These are phyloP conservation scores for Amphiura filiformis DNA, from an alignment of 35 echinoderm and acorn worm species.

Conservation along the genomic window DNA sequence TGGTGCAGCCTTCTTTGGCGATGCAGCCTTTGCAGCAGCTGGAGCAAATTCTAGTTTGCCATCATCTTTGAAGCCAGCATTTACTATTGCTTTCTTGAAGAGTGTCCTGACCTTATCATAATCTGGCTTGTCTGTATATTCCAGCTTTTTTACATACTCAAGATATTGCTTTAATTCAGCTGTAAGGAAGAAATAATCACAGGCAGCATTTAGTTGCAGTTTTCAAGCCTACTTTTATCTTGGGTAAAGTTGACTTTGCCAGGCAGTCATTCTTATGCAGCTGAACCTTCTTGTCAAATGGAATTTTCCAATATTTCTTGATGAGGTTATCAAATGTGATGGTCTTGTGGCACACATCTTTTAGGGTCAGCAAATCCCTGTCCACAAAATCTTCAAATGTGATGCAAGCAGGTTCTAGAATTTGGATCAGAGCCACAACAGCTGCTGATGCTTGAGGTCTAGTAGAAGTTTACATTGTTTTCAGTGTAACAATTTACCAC, in stretches of 20 bases:
- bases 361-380: no score
- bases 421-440: no score
- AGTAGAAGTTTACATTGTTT: no score
- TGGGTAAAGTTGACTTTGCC: neutral
- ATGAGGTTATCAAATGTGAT: no score
- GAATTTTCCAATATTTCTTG: no score
- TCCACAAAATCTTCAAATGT: no score
- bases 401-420: no score
- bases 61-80: conserved; percentile 57
- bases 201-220: neutral
- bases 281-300: no score
- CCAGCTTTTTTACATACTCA: conserved; percentile 64
- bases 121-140: conserved; percentile 67
- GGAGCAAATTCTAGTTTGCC: conserved; percentile 55
- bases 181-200: conserved; percentile 42
- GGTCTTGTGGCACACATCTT: no score
- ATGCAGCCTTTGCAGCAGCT: neutral
- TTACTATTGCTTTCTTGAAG: conserved; percentile 53
- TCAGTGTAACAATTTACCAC: no score
- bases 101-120: conserved; percentile 56
- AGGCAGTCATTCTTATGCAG: neutral
- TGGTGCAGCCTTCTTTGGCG: neutral
- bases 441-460: no score
- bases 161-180: conserved; percentile 75
- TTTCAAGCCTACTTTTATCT: neutral